Percentiles rank a stretch among this genome's conserved stretches.
These are phyloP conservation scores for Pheosia tremula DNA, from an alignment of 2,888 invertebrate genomes.

Conservation along the genomic window DNA sequence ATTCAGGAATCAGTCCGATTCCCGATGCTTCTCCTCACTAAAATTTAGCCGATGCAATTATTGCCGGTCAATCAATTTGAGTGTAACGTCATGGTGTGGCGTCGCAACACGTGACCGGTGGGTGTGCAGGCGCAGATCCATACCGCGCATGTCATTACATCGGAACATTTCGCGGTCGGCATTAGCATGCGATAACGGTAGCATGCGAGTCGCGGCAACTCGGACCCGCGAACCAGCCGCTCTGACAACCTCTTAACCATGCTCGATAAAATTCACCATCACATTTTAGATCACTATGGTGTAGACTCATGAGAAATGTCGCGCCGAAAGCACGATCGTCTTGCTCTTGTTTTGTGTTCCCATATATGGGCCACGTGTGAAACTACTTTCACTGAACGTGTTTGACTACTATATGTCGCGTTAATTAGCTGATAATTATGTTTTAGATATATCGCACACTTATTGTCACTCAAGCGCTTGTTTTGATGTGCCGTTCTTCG, in stretches of 20 bases:
- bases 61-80: slow-evolving; percentile 40
- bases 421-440: slow-evolving; percentile 70
- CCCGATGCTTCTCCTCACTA: slow-evolving; percentile 17
- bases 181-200: slow-evolving; percentile 78
- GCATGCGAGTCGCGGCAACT: slow-evolving; percentile 41
- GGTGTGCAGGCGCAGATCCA: slow-evolving; percentile 43
- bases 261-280: slow-evolving; percentile 32
- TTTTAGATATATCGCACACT: slow-evolving; percentile 43
- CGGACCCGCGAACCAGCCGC: slow-evolving; percentile 37
- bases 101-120: slow-evolving; percentile 41
- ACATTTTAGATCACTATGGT: slow-evolving; percentile 35
- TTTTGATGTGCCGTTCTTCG: slow-evolving; percentile 19
- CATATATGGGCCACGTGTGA: slow-evolving; percentile 66
- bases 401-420: slow-evolving; percentile 54
- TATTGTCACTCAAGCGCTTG: slow-evolving; percentile 29
- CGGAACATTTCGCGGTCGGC: slow-evolving; percentile 66
- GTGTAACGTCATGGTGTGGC: slow-evolving; percentile 32
- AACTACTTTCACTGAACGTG: slow-evolving; percentile 76
- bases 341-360: slow-evolving; percentile 40
- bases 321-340: slow-evolving; percentile 50
- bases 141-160: slow-evolving; percentile 66
- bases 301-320: slow-evolving; percentile 54
- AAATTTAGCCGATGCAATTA: slow-evolving; percentile 27
- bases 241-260: slow-evolving; percentile 48
- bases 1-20: slow-evolving; percentile 20